Conservation (phyloP, 2,888 invertebrate genomes). For the Amblyjoppa fuscipennis region DNA sequence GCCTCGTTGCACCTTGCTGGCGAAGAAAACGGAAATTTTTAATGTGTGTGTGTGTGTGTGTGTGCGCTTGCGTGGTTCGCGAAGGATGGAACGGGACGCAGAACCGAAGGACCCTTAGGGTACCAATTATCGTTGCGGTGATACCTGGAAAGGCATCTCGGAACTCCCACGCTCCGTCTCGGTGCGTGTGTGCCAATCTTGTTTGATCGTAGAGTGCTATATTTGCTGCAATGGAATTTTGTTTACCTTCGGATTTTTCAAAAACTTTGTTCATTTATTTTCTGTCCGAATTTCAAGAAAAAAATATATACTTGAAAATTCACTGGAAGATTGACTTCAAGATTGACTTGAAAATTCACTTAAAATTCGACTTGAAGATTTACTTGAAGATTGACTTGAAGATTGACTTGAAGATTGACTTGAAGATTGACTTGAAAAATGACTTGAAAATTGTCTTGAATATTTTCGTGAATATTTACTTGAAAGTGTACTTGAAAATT, state of each 20-base stretch:
- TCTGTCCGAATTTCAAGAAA: background rate
- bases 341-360: background rate
- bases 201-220: background rate
- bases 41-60: background rate
- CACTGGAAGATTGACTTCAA: background rate
- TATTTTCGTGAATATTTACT: background rate
- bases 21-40: slow-evolving; percentile 27
- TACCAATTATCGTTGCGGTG: slow-evolving; percentile 54
- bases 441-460: background rate
- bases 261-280: background rate
- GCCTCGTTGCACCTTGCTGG: slow-evolving; percentile 51
- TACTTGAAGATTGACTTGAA: background rate
- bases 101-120: slow-evolving; percentile 50
- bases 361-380: too few species aligned
- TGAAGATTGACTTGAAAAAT: background rate
- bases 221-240: background rate
- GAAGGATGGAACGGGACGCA: slow-evolving; percentile 14
- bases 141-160: slow-evolving; percentile 35
- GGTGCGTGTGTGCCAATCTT: slow-evolving; percentile 16
- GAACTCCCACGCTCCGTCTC: slow-evolving; percentile 50
- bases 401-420: background rate
- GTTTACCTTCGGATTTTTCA: background rate
- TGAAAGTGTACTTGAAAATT: background rate
- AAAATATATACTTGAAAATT: background rate
- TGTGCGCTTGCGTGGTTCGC: slow-evolving; percentile 3